Conservation (phyloP, 2,113 vertebrate genomes). For the Myiagra hebetior region DNA sequence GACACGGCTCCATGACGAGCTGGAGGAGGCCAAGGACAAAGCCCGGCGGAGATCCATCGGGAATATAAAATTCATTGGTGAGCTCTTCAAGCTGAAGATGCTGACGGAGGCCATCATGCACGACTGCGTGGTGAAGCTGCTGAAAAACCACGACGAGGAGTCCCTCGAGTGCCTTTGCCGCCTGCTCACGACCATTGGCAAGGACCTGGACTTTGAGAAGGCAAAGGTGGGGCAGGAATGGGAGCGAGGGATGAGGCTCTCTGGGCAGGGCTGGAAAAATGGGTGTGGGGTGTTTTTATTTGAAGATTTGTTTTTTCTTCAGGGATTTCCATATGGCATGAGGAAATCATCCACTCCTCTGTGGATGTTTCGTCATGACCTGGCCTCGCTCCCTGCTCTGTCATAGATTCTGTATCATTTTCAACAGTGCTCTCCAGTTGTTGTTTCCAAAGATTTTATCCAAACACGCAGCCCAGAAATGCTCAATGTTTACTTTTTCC, state of each 20-base stretch:
- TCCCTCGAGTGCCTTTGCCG: constrained; percentile 95
- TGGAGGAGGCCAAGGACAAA: constrained; percentile 94
- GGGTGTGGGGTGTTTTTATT: background rate
- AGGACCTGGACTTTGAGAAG: constrained; percentile 97
- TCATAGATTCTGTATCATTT: background rate
- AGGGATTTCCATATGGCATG: background rate
- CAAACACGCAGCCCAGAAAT: background rate
- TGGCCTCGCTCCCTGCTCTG: background rate
- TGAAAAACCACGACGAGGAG: constrained; percentile 95
- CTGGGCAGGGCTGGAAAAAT: background rate
- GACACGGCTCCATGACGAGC: constrained; percentile 87
- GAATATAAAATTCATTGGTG: constrained; percentile 96
- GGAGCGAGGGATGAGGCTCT: background rate
- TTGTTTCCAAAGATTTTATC: background rate
- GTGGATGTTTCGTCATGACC: background rate
- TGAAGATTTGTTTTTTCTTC: background rate
- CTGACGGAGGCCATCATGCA: constrained; percentile 98
- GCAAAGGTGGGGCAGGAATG: constrained; percentile 82
- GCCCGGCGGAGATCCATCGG: constrained; percentile 93
- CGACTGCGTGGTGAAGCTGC: constrained; percentile 95
- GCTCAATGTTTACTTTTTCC: background rate
- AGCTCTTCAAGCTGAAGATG: constrained; percentile 98
- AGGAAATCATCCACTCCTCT: background rate
- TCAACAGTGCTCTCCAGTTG: background rate
- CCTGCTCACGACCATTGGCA: constrained; percentile 95